phyloP scores from a whole-genome alignment of 2,113 vertebrate species.

The Nycticebus coucang region DNA sequence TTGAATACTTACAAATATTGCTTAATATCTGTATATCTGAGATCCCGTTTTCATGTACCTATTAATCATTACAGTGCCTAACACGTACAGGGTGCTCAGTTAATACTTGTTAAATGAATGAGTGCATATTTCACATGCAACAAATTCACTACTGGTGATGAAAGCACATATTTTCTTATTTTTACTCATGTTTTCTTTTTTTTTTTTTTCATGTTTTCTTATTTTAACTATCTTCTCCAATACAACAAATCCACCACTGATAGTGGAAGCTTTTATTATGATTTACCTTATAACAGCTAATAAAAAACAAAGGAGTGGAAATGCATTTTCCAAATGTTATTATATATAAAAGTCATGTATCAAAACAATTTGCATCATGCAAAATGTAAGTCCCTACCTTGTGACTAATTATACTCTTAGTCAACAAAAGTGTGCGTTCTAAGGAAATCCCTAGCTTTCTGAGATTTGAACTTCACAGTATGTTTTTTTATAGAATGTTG shows the following conservation, averaged over 20 bases:
- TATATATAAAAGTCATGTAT: neutral
- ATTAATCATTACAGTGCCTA: neutral
- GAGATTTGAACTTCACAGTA: neutral
- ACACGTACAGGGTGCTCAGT: neutral
- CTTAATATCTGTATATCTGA: neutral
- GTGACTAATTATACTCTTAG: neutral
- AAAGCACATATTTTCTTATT: neutral
- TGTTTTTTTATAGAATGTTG: neutral
- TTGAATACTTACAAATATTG: neutral
- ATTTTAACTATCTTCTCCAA: neutral
- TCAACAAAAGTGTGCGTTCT: neutral
- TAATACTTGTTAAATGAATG: slow-evolving; percentile 23
- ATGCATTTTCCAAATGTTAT: neutral
- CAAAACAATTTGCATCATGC: neutral
- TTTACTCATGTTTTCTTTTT: neutral
- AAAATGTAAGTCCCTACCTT: neutral
- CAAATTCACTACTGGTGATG: neutral
- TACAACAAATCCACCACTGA: neutral
- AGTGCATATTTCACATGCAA: neutral
- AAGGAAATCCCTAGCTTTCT: neutral
- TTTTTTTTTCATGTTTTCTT: neutral
- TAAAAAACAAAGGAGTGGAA: neutral
- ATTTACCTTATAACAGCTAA: neutral
- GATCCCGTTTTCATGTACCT: neutral
- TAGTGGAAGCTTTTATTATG: neutral